Base-by-base conservation (phyloP, 2,113 vertebrate species). In the Siniperca knerii region DNA sequence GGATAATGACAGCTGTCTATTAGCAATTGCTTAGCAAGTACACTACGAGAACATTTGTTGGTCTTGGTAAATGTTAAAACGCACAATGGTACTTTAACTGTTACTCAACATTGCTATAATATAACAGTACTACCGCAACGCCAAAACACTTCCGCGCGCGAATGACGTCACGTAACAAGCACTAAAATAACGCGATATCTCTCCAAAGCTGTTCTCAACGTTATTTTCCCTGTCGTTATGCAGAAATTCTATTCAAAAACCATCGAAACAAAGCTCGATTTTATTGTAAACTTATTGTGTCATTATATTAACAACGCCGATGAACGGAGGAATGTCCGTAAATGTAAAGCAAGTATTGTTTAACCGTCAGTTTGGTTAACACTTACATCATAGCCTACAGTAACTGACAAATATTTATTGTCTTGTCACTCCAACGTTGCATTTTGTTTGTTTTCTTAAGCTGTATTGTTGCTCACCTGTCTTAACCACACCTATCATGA, bases 171-270 rank as follows among this genome's bases (percentile, higher is more conserved):
- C 35, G 35, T 6, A 4, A 2, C 0, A 1, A 8, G 1, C 0
- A 2, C n/a, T 18, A 1, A 77, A 83, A 74, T 75, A 83, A 18
- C 90, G 90, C 90, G 90, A 87, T 54, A 90, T n/a, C 16, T n/a
- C 16, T 80, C 35, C 8, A 3, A 18, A 0, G 48, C 15, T 15
- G 8, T 4, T 12, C 73, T 55, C 16, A 4, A 29, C 6, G 23
- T 42, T 20, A 3, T 20, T 33, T 67, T 18, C 4, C n/a, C 9
- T 33, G 10, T 11, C 2, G 25, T 7, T 20, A 13, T 16, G 35
- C 6, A n/a, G 16, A 21, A 4, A 60, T 20, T 48, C 29, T 4
- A 16, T 40, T 21, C 33, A 61, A 6, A 5, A 4, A n/a, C 1
- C 0, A 10, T 37, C 3, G 2, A 29, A 54, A 9, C 16, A 57